phyloP scores from a whole-genome alignment of 2,888 invertebrate genomes.

The Dinocampus coccinellae region DNA sequence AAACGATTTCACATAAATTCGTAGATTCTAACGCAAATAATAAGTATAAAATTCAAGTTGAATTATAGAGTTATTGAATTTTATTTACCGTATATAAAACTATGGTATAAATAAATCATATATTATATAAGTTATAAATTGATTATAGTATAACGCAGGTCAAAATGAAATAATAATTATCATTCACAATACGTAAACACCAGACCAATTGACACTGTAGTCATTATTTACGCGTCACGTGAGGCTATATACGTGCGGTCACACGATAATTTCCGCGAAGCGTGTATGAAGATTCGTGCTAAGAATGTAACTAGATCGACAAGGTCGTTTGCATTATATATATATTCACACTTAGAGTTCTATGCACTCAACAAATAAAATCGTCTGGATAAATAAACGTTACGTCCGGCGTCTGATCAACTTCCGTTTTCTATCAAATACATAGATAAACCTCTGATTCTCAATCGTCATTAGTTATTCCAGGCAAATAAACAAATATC shows the following conservation, averaged over 20 bases:
- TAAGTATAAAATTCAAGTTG: background rate
- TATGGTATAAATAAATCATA: too few species aligned
- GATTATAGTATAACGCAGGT: background rate
- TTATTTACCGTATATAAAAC: too few species aligned
- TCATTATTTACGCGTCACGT: slow-evolving; percentile 23
- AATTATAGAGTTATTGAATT: too few species aligned
- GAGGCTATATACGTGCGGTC: slow-evolving; percentile 27
- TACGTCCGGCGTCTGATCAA: slow-evolving; percentile 58
- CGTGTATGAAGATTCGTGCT: slow-evolving; percentile 53
- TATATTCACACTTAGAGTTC: slow-evolving; percentile 29
- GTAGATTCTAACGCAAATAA: background rate
- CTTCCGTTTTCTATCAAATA: slow-evolving; percentile 53
- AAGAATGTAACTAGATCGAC: slow-evolving; percentile 57
- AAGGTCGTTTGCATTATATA: slow-evolving; percentile 56
- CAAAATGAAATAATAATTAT: background rate
- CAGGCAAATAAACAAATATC: slow-evolving; percentile 31
- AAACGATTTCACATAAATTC: slow-evolving; percentile 27
- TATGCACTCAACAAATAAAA: slow-evolving; percentile 38
- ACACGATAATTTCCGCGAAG: slow-evolving; percentile 58
- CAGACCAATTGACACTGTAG: slow-evolving; percentile 21
- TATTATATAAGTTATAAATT: background rate
- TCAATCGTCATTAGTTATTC: slow-evolving; percentile 20
- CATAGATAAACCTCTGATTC: slow-evolving; percentile 24
- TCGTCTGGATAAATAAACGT: slow-evolving; percentile 34
- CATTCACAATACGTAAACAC: slow-evolving; percentile 9